Percentiles rank a stretch among this genome's conserved stretches.
phyloP scores from a whole-genome alignment of 1,140 invertebrate genomes.

The Conus betulinus region DNA sequence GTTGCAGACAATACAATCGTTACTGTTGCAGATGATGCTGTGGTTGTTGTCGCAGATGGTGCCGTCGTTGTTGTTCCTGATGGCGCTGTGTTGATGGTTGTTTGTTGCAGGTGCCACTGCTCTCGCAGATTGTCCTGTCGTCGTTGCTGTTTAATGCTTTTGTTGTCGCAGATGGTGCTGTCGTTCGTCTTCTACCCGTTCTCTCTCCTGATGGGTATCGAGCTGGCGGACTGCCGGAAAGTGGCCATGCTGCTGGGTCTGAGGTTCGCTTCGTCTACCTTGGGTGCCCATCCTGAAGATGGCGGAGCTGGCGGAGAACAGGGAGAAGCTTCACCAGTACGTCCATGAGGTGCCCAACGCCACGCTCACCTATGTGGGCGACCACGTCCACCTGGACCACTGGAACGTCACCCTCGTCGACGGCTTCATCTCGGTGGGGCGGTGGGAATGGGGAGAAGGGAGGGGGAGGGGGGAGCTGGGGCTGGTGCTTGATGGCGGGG shows the following conservation, averaged over 20 bases:
- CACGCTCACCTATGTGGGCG: conserved; percentile 33
- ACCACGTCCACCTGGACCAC: conserved; percentile 43
- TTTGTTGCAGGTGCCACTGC: no score
- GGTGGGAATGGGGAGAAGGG: no score
- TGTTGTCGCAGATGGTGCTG: conserved; percentile 65
- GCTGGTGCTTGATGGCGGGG: no score
- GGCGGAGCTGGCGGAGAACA: conserved; percentile 56
- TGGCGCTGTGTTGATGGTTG: no score
- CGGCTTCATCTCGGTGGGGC: conserved; percentile 56
- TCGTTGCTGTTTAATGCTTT: background rate
- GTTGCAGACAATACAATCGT: no score
- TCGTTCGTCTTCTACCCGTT: conserved; percentile 71
- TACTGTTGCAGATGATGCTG: no score
- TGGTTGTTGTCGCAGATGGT: no score
- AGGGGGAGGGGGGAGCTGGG: no score
- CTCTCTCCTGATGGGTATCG: conserved; percentile 70
- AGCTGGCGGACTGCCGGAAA: conserved; percentile 64
- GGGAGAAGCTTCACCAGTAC: conserved; percentile 46
- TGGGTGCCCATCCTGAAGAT: conserved; percentile 66
- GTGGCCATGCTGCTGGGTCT: conserved; percentile 70
- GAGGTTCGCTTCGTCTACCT: conserved; percentile 72
- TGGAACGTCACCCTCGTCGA: conserved; percentile 50
- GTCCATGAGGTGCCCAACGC: conserved; percentile 31
- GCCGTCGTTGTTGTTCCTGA: background rate
- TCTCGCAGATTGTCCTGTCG: no score